phyloP scores from a whole-genome alignment of 2,113 vertebrate genomes.

The Forbesichthys papilliferus region DNA sequence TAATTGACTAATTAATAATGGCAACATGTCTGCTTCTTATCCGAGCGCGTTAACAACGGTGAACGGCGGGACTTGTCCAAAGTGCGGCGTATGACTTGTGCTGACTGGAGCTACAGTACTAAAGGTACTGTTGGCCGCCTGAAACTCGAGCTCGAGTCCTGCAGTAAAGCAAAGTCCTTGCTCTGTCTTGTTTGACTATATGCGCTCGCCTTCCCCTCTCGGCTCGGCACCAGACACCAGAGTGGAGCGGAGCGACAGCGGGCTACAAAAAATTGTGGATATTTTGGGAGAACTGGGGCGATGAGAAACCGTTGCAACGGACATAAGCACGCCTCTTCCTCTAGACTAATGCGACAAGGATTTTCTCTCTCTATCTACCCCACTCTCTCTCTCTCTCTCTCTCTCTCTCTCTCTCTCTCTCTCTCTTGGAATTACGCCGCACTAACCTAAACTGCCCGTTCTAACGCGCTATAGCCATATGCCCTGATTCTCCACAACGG shows the following conservation, averaged over 20 bases:
- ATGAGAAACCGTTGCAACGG: conserved; percentile 62
- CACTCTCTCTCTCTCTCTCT: conserved; percentile 21
- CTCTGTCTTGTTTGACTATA: conserved; percentile 61
- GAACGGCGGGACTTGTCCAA: conserved; percentile 54
- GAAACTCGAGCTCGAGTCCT: conserved; percentile 72
- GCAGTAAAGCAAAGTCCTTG: conserved; percentile 61
- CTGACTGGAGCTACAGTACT: conserved; percentile 66
- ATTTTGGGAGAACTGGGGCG: conserved; percentile 27
- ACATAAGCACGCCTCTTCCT: conserved; percentile 68
- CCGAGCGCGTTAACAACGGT: conserved; percentile 27
- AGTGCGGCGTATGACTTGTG: conserved; percentile 66
- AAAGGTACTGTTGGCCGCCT: conserved; percentile 18
- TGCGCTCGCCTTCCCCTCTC: conserved; percentile 66
- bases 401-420: conserved; percentile 4
- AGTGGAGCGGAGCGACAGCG: neutral
- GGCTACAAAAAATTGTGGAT: conserved; percentile 22
- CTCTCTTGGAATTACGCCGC: conserved; percentile 75
- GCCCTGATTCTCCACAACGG: conserved; percentile 17
- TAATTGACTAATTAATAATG: conserved; percentile 62
- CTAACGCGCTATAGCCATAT: neutral
- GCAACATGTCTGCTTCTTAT: conserved; percentile 47
- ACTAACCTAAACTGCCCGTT: conserved; percentile 48
- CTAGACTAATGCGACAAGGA: conserved; percentile 67
- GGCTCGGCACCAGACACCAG: conserved; percentile 27
- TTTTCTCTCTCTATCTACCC: conserved; percentile 9